Conservation (phyloP, 2,888 invertebrate species). For the Chrysomela aeneicollis region DNA sequence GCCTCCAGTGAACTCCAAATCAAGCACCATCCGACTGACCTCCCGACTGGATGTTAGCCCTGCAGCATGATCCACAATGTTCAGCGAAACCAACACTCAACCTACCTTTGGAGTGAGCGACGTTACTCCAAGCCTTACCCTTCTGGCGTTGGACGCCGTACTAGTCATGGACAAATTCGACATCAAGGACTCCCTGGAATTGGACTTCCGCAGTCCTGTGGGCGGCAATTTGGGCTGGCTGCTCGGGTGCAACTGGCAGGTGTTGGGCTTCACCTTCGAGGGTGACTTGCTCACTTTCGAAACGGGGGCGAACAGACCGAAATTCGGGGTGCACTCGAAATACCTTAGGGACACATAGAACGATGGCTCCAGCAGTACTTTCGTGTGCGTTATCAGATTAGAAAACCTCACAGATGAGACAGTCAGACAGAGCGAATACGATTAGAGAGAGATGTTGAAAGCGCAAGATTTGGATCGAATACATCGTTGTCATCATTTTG, state of each 20-base stretch:
- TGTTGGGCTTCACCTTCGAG: conserved; percentile 71
- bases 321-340: conserved; percentile 89
- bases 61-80: conserved; percentile 26
- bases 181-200: conserved; percentile 87
- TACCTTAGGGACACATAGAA: conserved; percentile 69
- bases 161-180: conserved; percentile 62
- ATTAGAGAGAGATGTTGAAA: too few species aligned
- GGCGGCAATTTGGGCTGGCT: conserved; percentile 48
- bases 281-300: conserved; percentile 90
- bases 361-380: too few species aligned
- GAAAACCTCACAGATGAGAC: too few species aligned
- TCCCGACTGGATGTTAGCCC: background rate
- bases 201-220: conserved; percentile 71
- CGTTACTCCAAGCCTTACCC: conserved; percentile 82
- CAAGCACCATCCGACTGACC: too few species aligned
- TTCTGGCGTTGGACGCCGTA: conserved; percentile 65
- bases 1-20: too few species aligned
- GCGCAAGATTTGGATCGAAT: too few species aligned
- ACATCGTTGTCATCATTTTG: too few species aligned
- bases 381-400: too few species aligned
- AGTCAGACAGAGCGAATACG: too few species aligned
- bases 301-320: conserved; percentile 92
- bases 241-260: conserved; percentile 69
- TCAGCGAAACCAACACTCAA: conserved; percentile 54
- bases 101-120: conserved; percentile 73